Conservation (phyloP, 37 sponge, comb jelly and placozoan species). For the Halisarca cf. caerulea region DNA sequence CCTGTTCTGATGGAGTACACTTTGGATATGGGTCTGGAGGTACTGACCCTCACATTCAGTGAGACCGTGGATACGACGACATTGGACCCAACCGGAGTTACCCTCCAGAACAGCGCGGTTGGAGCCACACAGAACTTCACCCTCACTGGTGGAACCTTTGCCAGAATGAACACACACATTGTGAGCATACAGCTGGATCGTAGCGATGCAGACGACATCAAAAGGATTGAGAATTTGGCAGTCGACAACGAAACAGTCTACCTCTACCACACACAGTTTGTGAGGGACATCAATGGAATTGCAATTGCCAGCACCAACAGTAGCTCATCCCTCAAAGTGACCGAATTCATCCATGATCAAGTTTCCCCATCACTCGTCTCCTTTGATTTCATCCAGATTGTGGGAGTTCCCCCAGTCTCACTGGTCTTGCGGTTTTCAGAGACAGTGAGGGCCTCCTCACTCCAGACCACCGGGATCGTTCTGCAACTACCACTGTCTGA, state of each 20-base stretch:
- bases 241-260: conserved; percentile 42
- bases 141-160: conserved; percentile 66
- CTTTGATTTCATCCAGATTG: conserved; percentile 71
- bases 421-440: conserved; percentile 81
- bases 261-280: conserved; percentile 52
- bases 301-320: conserved; percentile 21
- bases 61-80: conserved; percentile 68
- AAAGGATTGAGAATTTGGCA: conserved; percentile 55
- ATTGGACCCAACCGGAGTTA: conserved; percentile 48
- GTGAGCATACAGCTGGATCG: conserved; percentile 52
- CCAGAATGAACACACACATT: conserved; percentile 50
- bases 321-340: conserved; percentile 17
- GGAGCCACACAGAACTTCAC: conserved; percentile 16
- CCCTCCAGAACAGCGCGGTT: conserved; percentile 46
- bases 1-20: conserved; percentile 56
- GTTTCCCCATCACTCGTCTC: conserved; percentile 56
- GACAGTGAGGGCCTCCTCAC: conserved; percentile 63
- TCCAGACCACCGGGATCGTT: conserved; percentile 35
- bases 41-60: conserved; percentile 70
- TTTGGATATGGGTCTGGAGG: conserved; percentile 59
- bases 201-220: conserved; percentile 80
- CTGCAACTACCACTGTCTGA: conserved; percentile 40
- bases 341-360: conserved; percentile 44
- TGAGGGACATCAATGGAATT: conserved; percentile 68
- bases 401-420: conserved; percentile 49